Evolutionary conservation across 2,113 vertebrate species (phyloP).

Genomic region (Acrocephalus arundinaceus): DNA sequence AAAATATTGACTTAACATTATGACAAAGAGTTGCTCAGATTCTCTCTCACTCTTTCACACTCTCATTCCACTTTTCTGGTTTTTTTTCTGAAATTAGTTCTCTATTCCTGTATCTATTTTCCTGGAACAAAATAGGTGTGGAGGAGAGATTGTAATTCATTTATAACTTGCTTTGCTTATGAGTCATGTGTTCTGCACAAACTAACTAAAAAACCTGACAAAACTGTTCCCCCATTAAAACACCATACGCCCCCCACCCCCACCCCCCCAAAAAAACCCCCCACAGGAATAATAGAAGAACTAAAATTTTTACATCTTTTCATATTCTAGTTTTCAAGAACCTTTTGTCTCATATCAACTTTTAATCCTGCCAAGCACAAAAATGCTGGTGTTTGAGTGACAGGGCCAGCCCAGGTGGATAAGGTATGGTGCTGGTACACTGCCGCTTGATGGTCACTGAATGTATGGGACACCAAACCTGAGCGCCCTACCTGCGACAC

Average conservation of each 20-base stretch:
- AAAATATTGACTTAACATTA: neutral
- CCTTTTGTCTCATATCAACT: neutral
- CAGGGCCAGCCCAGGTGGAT: accelerated
- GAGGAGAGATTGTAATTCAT: neutral
- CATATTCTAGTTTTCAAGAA: neutral
- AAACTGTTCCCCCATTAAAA: neutral
- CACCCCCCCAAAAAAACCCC: neutral
- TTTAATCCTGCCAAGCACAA: neutral
- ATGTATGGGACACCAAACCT: neutral
- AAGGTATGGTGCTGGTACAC: accelerated
- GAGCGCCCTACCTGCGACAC: constrained; percentile 79
- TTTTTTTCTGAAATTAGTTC: neutral
- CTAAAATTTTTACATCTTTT: neutral
- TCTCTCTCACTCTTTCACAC: accelerated
- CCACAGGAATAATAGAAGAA: neutral
- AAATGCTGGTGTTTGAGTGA: accelerated
- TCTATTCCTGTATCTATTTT: neutral
- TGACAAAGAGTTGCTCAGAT: neutral
- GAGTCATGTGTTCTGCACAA: neutral
- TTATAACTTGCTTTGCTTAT: neutral
- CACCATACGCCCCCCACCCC: neutral
- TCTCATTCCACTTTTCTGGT: neutral
- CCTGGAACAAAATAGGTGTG: accelerated
- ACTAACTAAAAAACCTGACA: neutral
- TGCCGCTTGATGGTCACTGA: neutral